phyloP scores from a whole-genome alignment of 2,797 vertebrate species.

The Lycodopsis pacificus region DNA sequence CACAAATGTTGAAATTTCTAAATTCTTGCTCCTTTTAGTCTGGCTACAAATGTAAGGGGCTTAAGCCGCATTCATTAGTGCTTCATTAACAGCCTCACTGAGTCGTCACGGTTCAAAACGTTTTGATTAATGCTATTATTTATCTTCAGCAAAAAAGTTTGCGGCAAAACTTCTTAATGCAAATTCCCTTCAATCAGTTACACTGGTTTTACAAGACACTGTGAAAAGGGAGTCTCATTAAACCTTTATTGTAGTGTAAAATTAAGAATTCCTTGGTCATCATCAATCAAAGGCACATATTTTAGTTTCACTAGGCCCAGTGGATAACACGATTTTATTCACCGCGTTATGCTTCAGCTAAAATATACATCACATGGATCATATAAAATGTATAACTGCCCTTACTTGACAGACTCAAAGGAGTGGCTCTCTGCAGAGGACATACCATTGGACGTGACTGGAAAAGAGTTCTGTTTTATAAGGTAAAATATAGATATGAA shows the following conservation, averaged over 20 bases:
- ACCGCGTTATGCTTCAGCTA: constrained; percentile 37
- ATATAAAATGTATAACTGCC: constrained; percentile 61
- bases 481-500: constrained; percentile 17
- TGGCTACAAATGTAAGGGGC: constrained; percentile 19
- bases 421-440: constrained; percentile 62
- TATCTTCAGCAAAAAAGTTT: constrained; percentile 35
- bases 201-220: constrained; percentile 8
- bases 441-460: constrained; percentile 67
- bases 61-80: constrained; percentile 25
- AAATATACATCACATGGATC: constrained; percentile 66
- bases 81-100: constrained; percentile 39
- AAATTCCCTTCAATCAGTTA: constrained; percentile 28
- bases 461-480: constrained; percentile 42
- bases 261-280: constrained; percentile 40
- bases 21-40: not conserved
- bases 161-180: constrained; percentile 17
- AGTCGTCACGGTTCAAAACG: constrained; percentile 41
- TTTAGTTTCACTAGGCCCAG: constrained; percentile 8
- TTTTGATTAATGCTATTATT: constrained; percentile 32
- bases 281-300: constrained; percentile 17
- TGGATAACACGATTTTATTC: constrained; percentile 39
- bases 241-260: constrained; percentile 23
- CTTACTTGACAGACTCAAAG: constrained; percentile 46
- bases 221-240: constrained; percentile 32
- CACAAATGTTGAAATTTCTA: constrained; percentile 18